Evolutionary conservation across 2,113 vertebrate species (phyloP).

Genomic region (Aphyosemion australe): DNA sequence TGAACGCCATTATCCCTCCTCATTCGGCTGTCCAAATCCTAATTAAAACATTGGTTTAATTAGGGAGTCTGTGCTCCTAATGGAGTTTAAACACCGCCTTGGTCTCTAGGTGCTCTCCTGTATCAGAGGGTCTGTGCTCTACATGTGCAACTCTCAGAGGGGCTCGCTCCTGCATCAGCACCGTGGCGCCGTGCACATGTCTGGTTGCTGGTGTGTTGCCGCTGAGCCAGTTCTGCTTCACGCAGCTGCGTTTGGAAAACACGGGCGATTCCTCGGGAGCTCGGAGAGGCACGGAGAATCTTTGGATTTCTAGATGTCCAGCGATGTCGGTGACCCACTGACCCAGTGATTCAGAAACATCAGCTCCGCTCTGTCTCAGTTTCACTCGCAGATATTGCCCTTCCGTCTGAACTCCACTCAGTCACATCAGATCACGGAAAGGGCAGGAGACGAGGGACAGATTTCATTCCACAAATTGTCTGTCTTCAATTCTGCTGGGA

Average conservation of each 20-base stretch:
- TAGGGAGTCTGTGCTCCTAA: slow-evolving; percentile 68
- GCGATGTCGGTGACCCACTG: slow-evolving; percentile 72
- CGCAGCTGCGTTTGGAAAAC: slow-evolving; percentile 41
- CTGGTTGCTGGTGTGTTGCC: slow-evolving; percentile 9
- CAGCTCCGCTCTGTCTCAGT: slow-evolving; percentile 53
- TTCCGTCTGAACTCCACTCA: slow-evolving; percentile 54
- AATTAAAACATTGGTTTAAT: slow-evolving; percentile 80
- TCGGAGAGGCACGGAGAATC: slow-evolving; percentile 39
- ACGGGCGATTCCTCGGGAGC: slow-evolving; percentile 43
- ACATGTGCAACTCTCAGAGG: slow-evolving; percentile 56
- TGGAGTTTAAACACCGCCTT: slow-evolving; percentile 73
- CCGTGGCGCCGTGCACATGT: slow-evolving; percentile 21
- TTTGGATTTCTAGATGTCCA: slow-evolving; percentile 59
- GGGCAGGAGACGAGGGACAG: slow-evolving; percentile 52
- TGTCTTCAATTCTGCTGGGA: neutral
- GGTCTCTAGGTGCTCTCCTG: slow-evolving; percentile 67
- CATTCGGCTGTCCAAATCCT: slow-evolving; percentile 68
- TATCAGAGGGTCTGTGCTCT: slow-evolving; percentile 65
- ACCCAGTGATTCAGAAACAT: slow-evolving; percentile 74
- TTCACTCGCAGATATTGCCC: slow-evolving; percentile 54
- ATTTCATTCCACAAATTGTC: slow-evolving; percentile 44
- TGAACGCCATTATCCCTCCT: slow-evolving; percentile 63
- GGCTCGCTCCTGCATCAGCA: slow-evolving; percentile 41
- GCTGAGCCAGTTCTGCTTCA: slow-evolving; percentile 18
- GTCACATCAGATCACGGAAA: slow-evolving; percentile 54